Base-by-base conservation (phyloP, 2,888 invertebrate species). In the Mimachlamys varia region DNA sequence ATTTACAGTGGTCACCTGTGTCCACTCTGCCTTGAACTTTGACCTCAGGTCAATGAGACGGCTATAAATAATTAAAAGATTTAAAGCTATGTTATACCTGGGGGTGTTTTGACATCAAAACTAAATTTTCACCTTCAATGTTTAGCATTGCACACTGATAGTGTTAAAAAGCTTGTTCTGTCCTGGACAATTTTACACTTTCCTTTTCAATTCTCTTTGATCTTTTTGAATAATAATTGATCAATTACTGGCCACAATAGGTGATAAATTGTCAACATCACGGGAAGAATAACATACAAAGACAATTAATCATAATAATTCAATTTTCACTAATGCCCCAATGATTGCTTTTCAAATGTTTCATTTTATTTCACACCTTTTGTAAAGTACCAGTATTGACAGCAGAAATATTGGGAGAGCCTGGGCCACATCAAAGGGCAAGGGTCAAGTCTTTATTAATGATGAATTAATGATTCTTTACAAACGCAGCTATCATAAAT, bases 1-100 rank as follows among this genome's bases (percentile, higher is more conserved):
- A 76, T 76, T 76, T 76, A 76, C 76, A 33, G 33, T 76, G 76
- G 76, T 76, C 76, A 76, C 76, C 76, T 76, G 76, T 76, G 76
- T 76, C 76, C 76, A 76, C 76, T 76, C 4, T 10, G 15, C 33
- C 76, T 76, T 76, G 27, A 76, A 76, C 76, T 76, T 76, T 76
- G 76, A 76, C 76, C 76, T 76, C 33, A 76, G 76, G 76, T 76
- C 5, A 76, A 27, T 27, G 76, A 76, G 12, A 12, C 76, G 27
- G 27, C 76, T 27, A 76, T 76, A 76, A 76, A 76, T 76, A 76
- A 76, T 76, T 76, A 76, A 76, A 27, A 19, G 33, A 7, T 33
- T 33, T 15, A 50, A 1, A 53, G 27, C 5, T 76, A 33, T 76
- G 33, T 10, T 76, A 27, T 76, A 27, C 76, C 76, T 76, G 76